These are phyloP conservation scores for Calidris pygmaea DNA, from an alignment of 2,113 vertebrate species.

Conservation along the genomic window DNA sequence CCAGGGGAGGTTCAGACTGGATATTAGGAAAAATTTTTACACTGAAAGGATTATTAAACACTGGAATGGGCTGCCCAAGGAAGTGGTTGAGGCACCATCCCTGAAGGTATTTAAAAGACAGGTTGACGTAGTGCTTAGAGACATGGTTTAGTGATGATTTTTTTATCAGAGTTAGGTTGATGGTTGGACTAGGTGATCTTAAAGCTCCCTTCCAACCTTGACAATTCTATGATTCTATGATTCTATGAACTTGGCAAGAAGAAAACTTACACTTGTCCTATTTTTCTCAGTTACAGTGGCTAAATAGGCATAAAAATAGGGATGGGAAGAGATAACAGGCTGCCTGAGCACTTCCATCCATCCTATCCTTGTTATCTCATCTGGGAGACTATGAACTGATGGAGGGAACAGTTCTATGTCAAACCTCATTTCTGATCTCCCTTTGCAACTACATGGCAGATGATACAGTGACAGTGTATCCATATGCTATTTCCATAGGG, in stretches of 20 bases:
- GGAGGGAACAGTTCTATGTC: neutral
- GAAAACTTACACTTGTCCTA: neutral
- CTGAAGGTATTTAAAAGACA: no score
- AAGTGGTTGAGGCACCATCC: no score
- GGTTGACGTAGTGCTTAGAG: no score
- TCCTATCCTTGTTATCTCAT: neutral
- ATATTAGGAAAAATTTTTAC: no score
- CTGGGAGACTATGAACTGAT: neutral
- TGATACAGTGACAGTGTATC: neutral
- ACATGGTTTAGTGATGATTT: no score
- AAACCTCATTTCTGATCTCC: neutral
- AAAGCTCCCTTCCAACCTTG: no score
- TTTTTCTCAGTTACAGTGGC: neutral
- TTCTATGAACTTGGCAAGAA: neutral
- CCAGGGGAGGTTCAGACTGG: no score
- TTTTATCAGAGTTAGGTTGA: no score
- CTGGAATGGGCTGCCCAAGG: no score
- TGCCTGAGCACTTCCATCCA: neutral
- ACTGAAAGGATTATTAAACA: no score
- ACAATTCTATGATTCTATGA: no score
- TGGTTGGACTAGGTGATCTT: no score
- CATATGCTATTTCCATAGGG: fast-evolving
- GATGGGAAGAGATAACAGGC: neutral
- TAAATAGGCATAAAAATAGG: neutral
- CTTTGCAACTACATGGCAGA: neutral